These are phyloP conservation scores for Morelia viridis DNA, from an alignment of 2,797 vertebrate genomes.

Conservation along the genomic window DNA sequence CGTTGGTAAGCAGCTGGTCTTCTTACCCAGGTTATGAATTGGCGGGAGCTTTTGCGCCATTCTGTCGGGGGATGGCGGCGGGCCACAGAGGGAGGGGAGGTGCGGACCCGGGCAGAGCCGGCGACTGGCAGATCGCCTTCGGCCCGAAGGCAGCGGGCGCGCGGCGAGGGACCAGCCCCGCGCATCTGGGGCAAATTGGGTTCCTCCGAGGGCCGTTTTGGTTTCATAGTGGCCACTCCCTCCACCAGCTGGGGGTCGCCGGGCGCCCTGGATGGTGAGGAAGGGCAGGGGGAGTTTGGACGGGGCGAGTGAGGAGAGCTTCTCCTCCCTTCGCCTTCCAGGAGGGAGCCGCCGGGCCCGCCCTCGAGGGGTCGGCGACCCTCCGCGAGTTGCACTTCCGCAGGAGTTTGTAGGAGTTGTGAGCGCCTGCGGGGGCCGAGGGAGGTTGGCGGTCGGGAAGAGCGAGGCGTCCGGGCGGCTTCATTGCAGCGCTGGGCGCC, in stretches of 20 bases:
- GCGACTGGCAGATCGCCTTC: too few relatives aligned
- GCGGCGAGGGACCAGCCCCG: background rate
- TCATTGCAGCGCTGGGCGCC: background rate
- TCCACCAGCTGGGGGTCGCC: background rate
- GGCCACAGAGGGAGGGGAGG: background rate
- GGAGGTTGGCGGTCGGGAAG: background rate
- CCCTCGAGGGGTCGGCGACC: background rate
- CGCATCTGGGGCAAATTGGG: background rate
- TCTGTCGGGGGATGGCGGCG: background rate
- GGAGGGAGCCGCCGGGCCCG: background rate
- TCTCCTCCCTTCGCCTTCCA: rapidly evolving
- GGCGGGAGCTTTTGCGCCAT: background rate
- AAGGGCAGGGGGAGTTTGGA: background rate
- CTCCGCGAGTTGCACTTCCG: background rate
- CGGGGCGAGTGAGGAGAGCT: background rate
- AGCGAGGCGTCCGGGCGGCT: background rate
- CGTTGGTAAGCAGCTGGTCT: background rate
- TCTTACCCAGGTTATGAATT: too few relatives aligned
- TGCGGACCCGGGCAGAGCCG: background rate
- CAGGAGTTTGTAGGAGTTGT: slow-evolving; percentile 36
- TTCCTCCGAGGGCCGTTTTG: background rate
- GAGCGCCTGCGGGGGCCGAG: background rate
- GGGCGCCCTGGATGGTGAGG: background rate
- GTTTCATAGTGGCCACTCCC: background rate
- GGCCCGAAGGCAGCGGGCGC: background rate